A percentile compares a stretch with the other conserved stretches of the same genome.
phyloP scores from a whole-genome alignment of 2,888 invertebrate genomes.

The Suillia variegata region DNA sequence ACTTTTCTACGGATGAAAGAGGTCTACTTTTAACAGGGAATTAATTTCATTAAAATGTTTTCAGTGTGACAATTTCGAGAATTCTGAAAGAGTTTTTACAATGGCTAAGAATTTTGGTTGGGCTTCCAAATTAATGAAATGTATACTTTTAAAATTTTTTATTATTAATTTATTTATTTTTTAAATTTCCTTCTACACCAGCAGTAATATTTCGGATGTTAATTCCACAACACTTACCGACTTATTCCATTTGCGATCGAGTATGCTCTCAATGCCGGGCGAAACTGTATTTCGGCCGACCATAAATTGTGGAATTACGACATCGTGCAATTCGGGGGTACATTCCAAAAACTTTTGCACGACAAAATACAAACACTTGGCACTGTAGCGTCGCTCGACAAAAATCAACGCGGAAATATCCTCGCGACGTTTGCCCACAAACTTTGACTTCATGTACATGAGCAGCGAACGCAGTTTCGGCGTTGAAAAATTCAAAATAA shows the following conservation, averaged over 20 bases:
- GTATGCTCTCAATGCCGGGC: slow-evolving; percentile 41
- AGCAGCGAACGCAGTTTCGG: slow-evolving; percentile 70
- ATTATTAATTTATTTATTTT: no score
- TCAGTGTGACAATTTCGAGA: neutral
- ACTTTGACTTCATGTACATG: slow-evolving; percentile 67
- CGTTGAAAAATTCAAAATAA: slow-evolving; percentile 67
- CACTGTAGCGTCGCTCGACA: slow-evolving; percentile 67
- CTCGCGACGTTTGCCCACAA: slow-evolving; percentile 53
- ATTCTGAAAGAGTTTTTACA: no score
- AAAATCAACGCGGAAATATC: slow-evolving; percentile 57
- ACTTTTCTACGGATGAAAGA: neutral
- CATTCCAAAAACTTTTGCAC: slow-evolving; percentile 64
- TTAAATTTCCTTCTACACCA: no score
- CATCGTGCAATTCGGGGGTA: slow-evolving; percentile 63
- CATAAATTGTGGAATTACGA: slow-evolving; percentile 71
- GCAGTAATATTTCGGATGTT: no score
- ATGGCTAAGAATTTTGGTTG: no score
- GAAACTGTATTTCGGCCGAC: slow-evolving; percentile 64
- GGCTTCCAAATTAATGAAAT: no score
- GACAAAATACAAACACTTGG: slow-evolving; percentile 75
- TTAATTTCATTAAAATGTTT: neutral
- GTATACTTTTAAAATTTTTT: no score
- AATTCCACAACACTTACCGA: slow-evolving; percentile 37
- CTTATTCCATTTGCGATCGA: slow-evolving; percentile 48
- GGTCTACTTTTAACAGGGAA: no score